These are phyloP conservation scores for Monarcha castaneiventris DNA, from an alignment of 2,113 vertebrate genomes.

Conservation along the genomic window DNA sequence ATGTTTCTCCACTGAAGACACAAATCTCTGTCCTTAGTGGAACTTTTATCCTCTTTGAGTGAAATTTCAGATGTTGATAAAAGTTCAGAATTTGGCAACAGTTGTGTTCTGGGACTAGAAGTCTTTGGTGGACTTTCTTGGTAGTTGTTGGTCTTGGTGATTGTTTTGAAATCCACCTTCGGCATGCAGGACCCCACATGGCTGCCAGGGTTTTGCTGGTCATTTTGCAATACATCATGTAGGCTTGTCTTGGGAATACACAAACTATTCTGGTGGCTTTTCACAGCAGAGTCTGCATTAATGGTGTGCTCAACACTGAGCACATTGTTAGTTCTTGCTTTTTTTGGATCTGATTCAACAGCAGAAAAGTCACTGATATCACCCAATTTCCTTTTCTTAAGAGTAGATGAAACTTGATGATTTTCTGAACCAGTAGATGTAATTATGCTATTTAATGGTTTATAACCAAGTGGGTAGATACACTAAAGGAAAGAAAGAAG, in stretches of 20 bases:
- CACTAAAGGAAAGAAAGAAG: slow-evolving; percentile 76
- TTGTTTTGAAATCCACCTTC: slow-evolving; percentile 19
- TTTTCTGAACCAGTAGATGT: slow-evolving; percentile 68
- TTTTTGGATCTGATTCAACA: slow-evolving; percentile 63
- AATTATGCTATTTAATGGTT: slow-evolving; percentile 81
- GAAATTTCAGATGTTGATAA: slow-evolving; percentile 4
- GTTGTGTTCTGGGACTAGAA: neutral
- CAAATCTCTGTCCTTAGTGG: neutral
- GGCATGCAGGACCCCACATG: neutral
- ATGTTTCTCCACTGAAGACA: slow-evolving; percentile 86
- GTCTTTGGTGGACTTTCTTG: neutral
- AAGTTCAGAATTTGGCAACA: neutral
- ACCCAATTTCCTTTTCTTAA: slow-evolving; percentile 74
- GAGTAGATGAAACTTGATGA: slow-evolving; percentile 13
- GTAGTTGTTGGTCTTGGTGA: neutral
- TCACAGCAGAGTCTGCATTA: neutral
- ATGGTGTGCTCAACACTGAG: neutral
- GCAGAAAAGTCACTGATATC: neutral
- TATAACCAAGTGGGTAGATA: slow-evolving; percentile 90
- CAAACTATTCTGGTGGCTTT: neutral
- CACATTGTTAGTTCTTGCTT: slow-evolving; percentile 11
- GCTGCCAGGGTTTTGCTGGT: neutral
- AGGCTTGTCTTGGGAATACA: neutral
- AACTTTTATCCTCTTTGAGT: neutral
- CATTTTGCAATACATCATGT: neutral